Evolutionary conservation across 2,113 vertebrate species (phyloP), one percentile per base, ranked within the genome.

Genomic region (Procavia capensis): DNA sequence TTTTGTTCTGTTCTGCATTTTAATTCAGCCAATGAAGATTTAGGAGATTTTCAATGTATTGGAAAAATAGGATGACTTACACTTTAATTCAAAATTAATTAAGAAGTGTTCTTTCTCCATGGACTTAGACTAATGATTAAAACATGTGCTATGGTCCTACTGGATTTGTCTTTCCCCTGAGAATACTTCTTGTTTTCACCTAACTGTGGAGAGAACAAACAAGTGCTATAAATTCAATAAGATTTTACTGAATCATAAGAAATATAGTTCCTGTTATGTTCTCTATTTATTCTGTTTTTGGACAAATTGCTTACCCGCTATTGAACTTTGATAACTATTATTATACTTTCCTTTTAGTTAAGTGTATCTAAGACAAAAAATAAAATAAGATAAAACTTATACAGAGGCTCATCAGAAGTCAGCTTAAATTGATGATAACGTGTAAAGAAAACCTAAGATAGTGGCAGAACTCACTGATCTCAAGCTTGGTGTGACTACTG

Each of bases 11-110:
- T 79, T 85, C 31, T 66, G n/a, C 6, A 0, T 90, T 96, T 85
- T 93, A 95, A 92, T 95, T 91, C 27, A 25, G n/a, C 74, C 80
- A 93, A 45, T 89, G 70, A 91, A 92, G 24, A 74, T 50, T 79
- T 91, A 94, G 1, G 82, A 45, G 24, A 43, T 68, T 90, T 94
- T 4, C 20, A 70, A 9, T 59, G 9, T 64, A 63, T 34, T 83
- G 36, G 39, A n/a, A 14, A 72, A 96, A 90, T 66, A 3, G 94
- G 91, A 47, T 89, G 68, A 86, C 63, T 87, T 85, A 27, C 64
- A 11, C 22, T 89, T 50, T 25, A 92, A 57, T 81, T 45, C 20
- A 91, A 68, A 79, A 41, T 93, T 88, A 74, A 75, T 74, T 57
- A 85, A 87, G 24, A 93, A 86, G 0, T 17, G n/a, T 39, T 43